A percentile compares a stretch with the other conserved stretches of the same genome.
These are phyloP conservation scores for Remorina albescens DNA, from an alignment of 2,797 vertebrate species.

Conservation along the genomic window DNA sequence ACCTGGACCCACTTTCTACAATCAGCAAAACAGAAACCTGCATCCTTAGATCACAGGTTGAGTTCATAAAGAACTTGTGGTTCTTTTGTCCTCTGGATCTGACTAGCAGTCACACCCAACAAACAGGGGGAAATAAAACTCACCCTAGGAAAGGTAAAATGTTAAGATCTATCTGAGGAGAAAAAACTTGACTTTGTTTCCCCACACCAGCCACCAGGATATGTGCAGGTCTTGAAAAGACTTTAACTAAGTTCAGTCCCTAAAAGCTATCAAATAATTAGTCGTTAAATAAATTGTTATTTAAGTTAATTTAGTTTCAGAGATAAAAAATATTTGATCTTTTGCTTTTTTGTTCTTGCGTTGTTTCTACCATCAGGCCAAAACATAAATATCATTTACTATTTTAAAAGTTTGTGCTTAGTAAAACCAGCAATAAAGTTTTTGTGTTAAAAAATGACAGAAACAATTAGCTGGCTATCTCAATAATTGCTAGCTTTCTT, in stretches of 20 bases:
- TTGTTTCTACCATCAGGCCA: neutral
- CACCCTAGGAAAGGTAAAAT: neutral
- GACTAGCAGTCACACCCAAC: neutral
- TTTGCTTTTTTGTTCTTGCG: neutral
- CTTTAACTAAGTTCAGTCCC: neutral
- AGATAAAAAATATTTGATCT: neutral
- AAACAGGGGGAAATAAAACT: neutral
- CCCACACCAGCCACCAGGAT: neutral
- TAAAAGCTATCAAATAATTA: neutral
- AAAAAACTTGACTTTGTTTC: neutral
- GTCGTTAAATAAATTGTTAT: too few species aligned
- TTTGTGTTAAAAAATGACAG: neutral
- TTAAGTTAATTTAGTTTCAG: neutral
- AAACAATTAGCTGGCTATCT: neutral
- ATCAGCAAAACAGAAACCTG: constrained; percentile 12
- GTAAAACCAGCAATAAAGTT: neutral
- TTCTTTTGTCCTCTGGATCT: constrained; percentile 6
- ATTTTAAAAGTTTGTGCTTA: neutral
- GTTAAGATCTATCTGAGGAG: neutral
- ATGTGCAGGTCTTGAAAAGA: neutral
- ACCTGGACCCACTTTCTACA: constrained; percentile 88
- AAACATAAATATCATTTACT: neutral
- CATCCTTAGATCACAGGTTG: neutral
- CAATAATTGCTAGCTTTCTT: neutral
- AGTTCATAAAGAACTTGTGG: neutral